Percentiles rank a stretch among this genome's conserved stretches.
Conservation (phyloP, 2,888 invertebrate genomes). For the Norana najaformis region DNA sequence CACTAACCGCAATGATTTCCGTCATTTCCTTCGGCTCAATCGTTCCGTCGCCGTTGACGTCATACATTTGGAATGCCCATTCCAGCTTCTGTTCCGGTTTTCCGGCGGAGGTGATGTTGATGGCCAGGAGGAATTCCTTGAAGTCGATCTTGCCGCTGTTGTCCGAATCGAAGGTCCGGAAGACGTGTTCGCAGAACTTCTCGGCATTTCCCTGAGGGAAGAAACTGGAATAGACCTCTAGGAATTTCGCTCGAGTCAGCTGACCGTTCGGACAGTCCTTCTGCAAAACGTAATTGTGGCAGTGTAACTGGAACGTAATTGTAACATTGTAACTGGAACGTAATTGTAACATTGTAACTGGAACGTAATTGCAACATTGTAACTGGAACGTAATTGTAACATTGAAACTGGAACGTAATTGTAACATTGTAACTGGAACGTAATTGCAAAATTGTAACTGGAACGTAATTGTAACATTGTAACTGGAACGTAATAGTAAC, state of each 20-base stretch:
- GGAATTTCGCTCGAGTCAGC: slow-evolving; percentile 93
- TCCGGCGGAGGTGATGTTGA: slow-evolving; percentile 62
- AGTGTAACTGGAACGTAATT: neutral
- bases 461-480: neutral
- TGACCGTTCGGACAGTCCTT: slow-evolving; percentile 97
- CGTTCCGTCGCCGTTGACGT: slow-evolving; percentile 62
- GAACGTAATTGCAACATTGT: neutral
- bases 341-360: neutral
- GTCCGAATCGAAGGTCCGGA: slow-evolving; percentile 85
- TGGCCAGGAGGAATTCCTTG: slow-evolving; percentile 72
- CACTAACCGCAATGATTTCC: slow-evolving; percentile 59
- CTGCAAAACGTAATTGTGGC: slow-evolving; percentile 74
- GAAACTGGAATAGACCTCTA: slow-evolving; percentile 99
- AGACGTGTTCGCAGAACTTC: slow-evolving; percentile 96
- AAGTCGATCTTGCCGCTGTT: slow-evolving; percentile 63
- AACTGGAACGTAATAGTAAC: neutral
- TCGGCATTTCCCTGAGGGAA: slow-evolving; percentile 92
- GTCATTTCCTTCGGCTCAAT: slow-evolving; percentile 62
- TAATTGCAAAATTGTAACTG: too few species aligned
- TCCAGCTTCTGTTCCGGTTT: slow-evolving; percentile 61
- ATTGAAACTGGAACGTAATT: neutral
- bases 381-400: neutral
- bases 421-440: neutral
- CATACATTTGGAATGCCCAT: slow-evolving; percentile 63
- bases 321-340: neutral